Evolutionary conservation across 2,888 invertebrate species (phyloP).

Genomic region (Dynastes maya): DNA sequence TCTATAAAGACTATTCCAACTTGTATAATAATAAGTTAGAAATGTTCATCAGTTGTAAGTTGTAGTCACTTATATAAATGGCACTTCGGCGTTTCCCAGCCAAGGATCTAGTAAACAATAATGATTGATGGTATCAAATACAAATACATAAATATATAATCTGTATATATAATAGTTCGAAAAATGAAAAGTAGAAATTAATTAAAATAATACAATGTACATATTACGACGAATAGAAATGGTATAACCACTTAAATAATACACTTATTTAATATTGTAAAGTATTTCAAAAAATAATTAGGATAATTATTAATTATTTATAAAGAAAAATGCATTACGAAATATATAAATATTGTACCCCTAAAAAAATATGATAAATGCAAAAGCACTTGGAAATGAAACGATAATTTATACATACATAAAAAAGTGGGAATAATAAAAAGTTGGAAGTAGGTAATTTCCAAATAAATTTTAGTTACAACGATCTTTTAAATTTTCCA

Average conservation of each 20-base stretch:
- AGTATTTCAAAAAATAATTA: constrained; percentile 36
- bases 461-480: constrained; percentile 1
- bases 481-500: not conserved
- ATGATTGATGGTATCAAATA: constrained; percentile 19
- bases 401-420: not conserved
- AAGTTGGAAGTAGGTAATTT: not conserved
- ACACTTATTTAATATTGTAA: constrained; percentile 21
- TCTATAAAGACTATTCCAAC: constrained; percentile 37
- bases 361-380: constrained; percentile 26
- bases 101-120: constrained; percentile 10
- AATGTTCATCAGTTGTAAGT: constrained; percentile 18
- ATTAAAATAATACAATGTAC: constrained; percentile 28
- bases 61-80: constrained; percentile 36
- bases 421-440: constrained; percentile 7
- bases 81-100: constrained; percentile 42
- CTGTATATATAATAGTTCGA: constrained; percentile 2
- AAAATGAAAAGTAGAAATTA: constrained; percentile 15
- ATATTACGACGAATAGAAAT: constrained; percentile 14
- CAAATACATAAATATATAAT: constrained; percentile 36
- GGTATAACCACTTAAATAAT: constrained; percentile 22
- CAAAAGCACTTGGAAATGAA: constrained; percentile 25
- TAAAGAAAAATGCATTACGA: constrained; percentile 4
- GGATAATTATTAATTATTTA: constrained; percentile 6
- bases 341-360: constrained; percentile 12
- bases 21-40: constrained; percentile 27